Conservation (phyloP, 2,797 vertebrate species). For the Syngnathus rostellatus region DNA sequence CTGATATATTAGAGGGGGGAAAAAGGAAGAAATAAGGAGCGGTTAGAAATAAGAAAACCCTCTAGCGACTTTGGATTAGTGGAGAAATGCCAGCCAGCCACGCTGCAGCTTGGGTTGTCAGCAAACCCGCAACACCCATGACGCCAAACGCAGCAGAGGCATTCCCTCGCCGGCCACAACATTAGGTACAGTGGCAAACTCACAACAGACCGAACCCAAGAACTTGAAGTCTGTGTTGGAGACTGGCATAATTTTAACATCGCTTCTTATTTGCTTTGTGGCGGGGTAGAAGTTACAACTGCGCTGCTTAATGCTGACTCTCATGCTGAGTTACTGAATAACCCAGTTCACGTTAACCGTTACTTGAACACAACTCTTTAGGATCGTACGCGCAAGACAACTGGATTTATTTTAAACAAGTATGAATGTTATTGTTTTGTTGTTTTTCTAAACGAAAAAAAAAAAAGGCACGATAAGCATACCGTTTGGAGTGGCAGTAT, state of each 20-base stretch:
- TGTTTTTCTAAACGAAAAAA: no score
- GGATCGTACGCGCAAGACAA: no score
- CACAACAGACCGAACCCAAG: background rate
- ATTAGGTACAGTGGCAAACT: background rate
- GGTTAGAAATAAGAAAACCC: conserved; percentile 49
- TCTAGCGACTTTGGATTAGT: conserved; percentile 62
- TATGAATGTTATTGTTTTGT: no score
- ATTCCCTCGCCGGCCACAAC: background rate
- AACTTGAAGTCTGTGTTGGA: background rate
- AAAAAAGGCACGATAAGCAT: no score
- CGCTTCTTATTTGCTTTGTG: background rate
- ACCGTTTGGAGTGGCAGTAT: no score
- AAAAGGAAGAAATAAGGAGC: no score
- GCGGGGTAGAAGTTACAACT: background rate
- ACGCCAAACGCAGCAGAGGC: conserved; percentile 30
- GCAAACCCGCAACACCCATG: conserved; percentile 51
- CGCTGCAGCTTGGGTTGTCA: conserved; percentile 49
- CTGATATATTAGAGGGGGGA: conserved; percentile 41
- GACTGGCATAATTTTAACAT: background rate
- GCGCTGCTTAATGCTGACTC: background rate
- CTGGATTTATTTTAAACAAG: no score
- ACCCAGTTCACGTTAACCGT: no score
- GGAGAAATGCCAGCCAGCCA: conserved; percentile 50
- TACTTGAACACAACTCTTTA: no score
- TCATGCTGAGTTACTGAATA: background rate